Base-by-base conservation (phyloP, 2,113 vertebrate species). In the Eolophus roseicapilla region DNA sequence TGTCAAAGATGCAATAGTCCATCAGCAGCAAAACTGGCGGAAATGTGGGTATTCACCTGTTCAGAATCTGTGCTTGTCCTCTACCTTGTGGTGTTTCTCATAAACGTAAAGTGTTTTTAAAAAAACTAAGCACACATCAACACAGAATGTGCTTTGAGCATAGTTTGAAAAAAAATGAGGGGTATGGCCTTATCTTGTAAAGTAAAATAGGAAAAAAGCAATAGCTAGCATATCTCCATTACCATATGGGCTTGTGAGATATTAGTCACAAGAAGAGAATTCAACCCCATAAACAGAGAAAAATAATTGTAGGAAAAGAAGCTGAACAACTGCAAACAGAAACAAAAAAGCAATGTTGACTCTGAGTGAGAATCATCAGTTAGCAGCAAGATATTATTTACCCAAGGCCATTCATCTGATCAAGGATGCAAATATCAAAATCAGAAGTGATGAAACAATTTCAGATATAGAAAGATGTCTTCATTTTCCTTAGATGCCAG, bases 231-330 rank as follows among this genome's bases (percentile, higher is more conserved):
- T 82, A 83, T 93, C 46, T 70, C 73, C n/a, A 21, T 88, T 88
- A 68, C 64, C 82, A 71, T 75, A 93, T 68, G 90, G 57, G 53
- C 27, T 94, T 46, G 35, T 57, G 68, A 92, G 44, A 73, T 63
- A 86, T 49, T 85, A 88, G 85, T 82, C 90, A 86, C 68, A 81
- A 86, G 69, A 64, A 4, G 11, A 90, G 55, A 81, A 86, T 78
- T 71, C 69, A 71, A 71, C 27, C 27, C 69, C 11, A 19, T 65
- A 86, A 93, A 91, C 79, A 85, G 28, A 59, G 53, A 71, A 86
- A 97, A 95, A 76, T 63, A 67, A 44, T 64, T 86, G 44, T 71
- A 88, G 77, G 20, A 67, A 83, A 84, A 82, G 49, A 41, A 93
- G 47, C 39, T 80, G 63, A 88, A 86, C 46, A 64, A 57, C 60